phyloP scores from a whole-genome alignment of 2,113 vertebrate genomes.

The Chunga burmeisteri region DNA sequence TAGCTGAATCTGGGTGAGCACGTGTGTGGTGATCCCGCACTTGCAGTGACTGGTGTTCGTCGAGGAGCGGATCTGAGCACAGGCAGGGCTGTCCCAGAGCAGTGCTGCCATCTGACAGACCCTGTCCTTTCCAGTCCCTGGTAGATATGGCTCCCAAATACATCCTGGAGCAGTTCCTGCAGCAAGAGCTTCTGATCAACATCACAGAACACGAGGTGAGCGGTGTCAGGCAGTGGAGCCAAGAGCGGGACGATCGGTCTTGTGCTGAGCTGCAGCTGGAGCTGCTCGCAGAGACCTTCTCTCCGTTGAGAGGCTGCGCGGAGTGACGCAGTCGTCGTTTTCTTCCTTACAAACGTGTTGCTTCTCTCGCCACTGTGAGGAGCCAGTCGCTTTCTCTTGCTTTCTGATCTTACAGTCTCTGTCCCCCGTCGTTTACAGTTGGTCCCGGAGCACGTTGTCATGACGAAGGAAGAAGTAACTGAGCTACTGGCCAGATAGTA shows the following conservation, averaged over 20 bases:
- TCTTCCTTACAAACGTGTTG: rapidly evolving
- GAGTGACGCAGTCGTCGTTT: rapidly evolving
- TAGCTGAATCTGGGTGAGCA: neutral
- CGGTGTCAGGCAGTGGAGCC: rapidly evolving
- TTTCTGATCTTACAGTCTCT: neutral
- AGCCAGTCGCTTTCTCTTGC: rapidly evolving
- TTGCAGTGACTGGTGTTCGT: rapidly evolving
- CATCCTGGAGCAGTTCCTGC: slow-evolving; percentile 95
- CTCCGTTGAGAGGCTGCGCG: rapidly evolving
- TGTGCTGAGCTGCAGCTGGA: rapidly evolving
- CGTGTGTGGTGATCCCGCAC: rapidly evolving
- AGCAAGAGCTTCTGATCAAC: slow-evolving; percentile 97
- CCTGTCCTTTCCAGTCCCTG: slow-evolving; percentile 79
- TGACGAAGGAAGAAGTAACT: slow-evolving; percentile 95
- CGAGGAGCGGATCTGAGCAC: neutral
- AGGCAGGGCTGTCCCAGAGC: neutral
- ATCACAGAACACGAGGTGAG: slow-evolving; percentile 97
- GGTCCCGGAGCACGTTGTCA: slow-evolving; percentile 96
- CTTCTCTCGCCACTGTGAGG: neutral
- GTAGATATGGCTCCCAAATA: slow-evolving; percentile 99
- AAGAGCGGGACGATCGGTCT: rapidly evolving
- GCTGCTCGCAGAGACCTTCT: neutral
- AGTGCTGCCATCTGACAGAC: rapidly evolving
- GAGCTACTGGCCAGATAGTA: slow-evolving; percentile 96
- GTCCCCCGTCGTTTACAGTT: slow-evolving; percentile 70